Conservation (phyloP, 1,140 invertebrate species). For the Drosophila nigromelanica region DNA sequence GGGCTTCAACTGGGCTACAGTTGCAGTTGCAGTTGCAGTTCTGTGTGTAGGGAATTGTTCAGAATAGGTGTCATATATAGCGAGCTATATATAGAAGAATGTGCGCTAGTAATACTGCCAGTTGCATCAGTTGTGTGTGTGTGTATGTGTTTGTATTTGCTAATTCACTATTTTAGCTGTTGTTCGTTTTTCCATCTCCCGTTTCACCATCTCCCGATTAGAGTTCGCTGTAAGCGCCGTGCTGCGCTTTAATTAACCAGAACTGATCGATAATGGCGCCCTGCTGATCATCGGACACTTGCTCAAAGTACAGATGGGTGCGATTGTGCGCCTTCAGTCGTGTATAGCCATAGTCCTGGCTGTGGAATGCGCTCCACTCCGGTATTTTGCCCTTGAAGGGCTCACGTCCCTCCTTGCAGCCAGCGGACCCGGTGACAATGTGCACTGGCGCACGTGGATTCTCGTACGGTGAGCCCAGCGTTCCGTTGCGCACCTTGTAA, state of each 20-base stretch:
- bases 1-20: conserved; percentile 20
- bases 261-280: conserved; percentile 90
- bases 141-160: neutral
- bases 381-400: conserved; percentile 83
- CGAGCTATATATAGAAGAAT: conserved; percentile 35
- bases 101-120: conserved; percentile 69
- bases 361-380: conserved; percentile 84
- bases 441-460: conserved; percentile 96
- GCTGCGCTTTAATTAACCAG: conserved; percentile 90
- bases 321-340: conserved; percentile 91
- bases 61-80: conserved; percentile 1
- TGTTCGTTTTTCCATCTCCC: conserved; percentile 83
- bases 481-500: conserved; percentile 93
- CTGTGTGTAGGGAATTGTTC: neutral
- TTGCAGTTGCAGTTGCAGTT: conserved; percentile 21
- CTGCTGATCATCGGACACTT: conserved; percentile 93
- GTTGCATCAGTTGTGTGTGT: conserved; percentile 32
- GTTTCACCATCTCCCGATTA: conserved; percentile 72
- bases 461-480: conserved; percentile 89
- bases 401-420: conserved; percentile 88
- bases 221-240: conserved; percentile 83
- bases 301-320: conserved; percentile 95
- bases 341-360: conserved; percentile 97
- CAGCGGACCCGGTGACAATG: conserved; percentile 96
- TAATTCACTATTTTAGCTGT: neutral